A percentile compares a stretch with the other conserved stretches of the same genome.
phyloP scores from a whole-genome alignment of 2,888 invertebrate genomes.

The Sminthurides aquaticus region DNA sequence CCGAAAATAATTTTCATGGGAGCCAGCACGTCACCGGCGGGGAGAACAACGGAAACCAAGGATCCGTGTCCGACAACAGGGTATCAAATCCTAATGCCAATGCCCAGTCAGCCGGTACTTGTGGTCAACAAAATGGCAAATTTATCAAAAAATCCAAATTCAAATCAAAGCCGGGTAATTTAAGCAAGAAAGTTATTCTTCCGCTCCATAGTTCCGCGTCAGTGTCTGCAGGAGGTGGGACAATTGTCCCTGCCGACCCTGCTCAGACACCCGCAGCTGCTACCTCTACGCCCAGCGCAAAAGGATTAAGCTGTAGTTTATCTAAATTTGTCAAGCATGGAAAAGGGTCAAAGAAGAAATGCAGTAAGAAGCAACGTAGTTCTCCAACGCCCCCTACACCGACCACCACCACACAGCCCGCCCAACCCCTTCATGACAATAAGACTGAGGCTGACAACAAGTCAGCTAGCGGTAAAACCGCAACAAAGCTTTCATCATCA shows the following conservation, averaged over 20 bases:
- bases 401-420: background rate
- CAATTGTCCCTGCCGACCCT: background rate
- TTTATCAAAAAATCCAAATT: constrained; percentile 6
- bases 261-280: background rate
- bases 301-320: background rate
- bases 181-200: constrained; percentile 13
- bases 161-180: constrained; percentile 5
- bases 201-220: constrained; percentile 10
- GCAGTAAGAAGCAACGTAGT: background rate
- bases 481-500: constrained; percentile 3
- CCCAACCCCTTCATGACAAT: background rate
- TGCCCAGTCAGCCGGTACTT: background rate
- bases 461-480: background rate
- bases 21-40: background rate
- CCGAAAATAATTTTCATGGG: constrained; percentile 3
- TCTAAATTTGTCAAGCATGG: background rate
- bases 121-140: background rate
- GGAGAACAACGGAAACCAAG: background rate
- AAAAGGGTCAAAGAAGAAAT: background rate
- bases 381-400: background rate
- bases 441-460: background rate
- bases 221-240: background rate
- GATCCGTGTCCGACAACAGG: too few relatives aligned
- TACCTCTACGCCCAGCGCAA: background rate
- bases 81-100: background rate